A percentile compares a stretch with the other conserved stretches of the same genome.
Evolutionary conservation across 1,140 invertebrate genomes (phyloP).

Genomic region (Carcinoscorpius rotundicauda): DNA sequence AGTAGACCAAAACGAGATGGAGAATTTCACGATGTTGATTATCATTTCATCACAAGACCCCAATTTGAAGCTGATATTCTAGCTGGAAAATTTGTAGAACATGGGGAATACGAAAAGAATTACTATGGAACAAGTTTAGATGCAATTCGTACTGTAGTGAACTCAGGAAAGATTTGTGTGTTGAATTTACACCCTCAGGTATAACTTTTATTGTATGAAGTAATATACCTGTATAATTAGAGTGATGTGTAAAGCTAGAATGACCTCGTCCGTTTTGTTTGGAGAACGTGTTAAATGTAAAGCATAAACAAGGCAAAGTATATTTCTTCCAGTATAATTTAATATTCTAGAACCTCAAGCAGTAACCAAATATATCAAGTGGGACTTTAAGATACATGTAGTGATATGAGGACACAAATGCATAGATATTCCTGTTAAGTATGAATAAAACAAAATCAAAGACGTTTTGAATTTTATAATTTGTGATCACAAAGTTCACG

Average conservation of each 20-base stretch:
- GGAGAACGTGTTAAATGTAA: no score
- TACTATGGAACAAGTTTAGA: constrained; percentile 42
- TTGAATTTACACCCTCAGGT: constrained; percentile 36
- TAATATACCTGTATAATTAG: no score
- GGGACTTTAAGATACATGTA: no score
- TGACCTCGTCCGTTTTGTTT: no score
- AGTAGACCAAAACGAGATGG: constrained; percentile 34
- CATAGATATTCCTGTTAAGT: no score
- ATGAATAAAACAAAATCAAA: no score
- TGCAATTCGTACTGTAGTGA: constrained; percentile 38
- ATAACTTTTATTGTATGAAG: constrained; percentile 37
- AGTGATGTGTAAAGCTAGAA: no score
- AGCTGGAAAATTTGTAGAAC: constrained; percentile 40
- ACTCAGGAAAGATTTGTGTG: constrained; percentile 40
- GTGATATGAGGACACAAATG: no score
- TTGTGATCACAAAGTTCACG: no score
- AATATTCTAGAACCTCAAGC: neutral
- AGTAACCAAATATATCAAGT: neutral
- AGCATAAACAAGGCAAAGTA: no score
- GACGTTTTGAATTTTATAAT: no score
- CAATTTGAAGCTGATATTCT: constrained; percentile 37
- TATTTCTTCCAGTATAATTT: constrained; percentile 3
- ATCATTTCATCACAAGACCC: constrained; percentile 39
- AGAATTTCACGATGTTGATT: constrained; percentile 41
- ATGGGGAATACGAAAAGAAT: constrained; percentile 43